Evolutionary conservation across 2,113 vertebrate species (phyloP), one percentile per base, ranked within the genome.

Genomic region (Cololabis saira): DNA sequence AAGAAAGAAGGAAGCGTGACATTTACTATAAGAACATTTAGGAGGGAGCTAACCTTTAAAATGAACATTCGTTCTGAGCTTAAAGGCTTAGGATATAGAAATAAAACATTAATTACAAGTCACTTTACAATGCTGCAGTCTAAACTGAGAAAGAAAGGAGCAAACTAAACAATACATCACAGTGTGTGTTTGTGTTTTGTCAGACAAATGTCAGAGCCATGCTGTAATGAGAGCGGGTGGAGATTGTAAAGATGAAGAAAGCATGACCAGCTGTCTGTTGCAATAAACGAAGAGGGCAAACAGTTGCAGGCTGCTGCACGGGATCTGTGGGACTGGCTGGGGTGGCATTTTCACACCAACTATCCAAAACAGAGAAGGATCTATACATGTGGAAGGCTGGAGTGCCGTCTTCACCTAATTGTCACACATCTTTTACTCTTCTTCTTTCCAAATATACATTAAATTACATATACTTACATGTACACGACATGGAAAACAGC

Each of bases 21-120:
- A 82, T 91, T 91, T 86, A 62, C 47, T 43, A 63, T 50, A 51
- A 37, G 64, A 87, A 64, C 73, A 69, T 78, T 84, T 84, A 70
- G 76, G 66, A 82, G 60, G 67, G 63, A 87, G 65, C 41, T 90
- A 81, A 89, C 87, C 85, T 87, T 90, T 90, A 80, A 83, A 77
- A 73, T 54, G 45, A 80, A 65, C 76, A 50, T 62, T 76, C 65
- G 27, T 44, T 81, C 21, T 57, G 56, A 75, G 68, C 76, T 78
- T 12, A 54, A 22, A 82, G 73, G 70, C 62, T 54, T 40, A 42
- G 61, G 14, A 74, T 37, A 76, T 53, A 61, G 64, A 81, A 67
- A 84, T 72, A 72, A 71, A 85, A 61, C 17, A 53, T 53, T 64
- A 50, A 58, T 68, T 67, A 72, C 42, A 52, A 17, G 37, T 50